Conservation (phyloP, 2,113 vertebrate species). For the Thalassarche chlororhynchos region DNA sequence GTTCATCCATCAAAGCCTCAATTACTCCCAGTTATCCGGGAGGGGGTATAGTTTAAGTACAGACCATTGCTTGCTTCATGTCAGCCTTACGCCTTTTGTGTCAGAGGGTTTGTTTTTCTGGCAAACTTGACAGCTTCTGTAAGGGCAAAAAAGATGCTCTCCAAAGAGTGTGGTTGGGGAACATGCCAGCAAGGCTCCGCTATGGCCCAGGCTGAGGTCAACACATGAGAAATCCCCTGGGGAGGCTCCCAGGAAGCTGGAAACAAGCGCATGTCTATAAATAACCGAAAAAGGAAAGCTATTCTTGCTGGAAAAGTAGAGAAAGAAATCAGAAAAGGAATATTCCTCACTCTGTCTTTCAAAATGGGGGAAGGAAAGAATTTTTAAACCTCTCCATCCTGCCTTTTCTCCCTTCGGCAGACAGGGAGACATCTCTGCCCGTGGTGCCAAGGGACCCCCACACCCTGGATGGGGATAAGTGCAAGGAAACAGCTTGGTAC, state of each 20-base stretch:
- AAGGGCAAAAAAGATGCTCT: neutral
- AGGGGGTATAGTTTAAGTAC: neutral
- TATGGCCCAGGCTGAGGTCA: neutral
- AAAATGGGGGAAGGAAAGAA: neutral
- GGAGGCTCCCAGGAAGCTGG: neutral
- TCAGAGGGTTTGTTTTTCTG: constrained; percentile 20
- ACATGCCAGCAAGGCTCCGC: neutral
- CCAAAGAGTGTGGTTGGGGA: neutral
- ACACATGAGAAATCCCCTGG: neutral
- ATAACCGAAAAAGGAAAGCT: neutral
- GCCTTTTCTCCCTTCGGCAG: neutral
- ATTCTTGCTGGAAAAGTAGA: neutral
- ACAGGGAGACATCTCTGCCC: neutral
- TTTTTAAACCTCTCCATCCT: neutral
- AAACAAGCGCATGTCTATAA: neutral
- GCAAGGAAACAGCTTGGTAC: neutral
- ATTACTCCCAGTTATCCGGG: neutral
- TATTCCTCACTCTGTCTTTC: neutral
- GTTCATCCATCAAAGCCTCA: constrained; percentile 47
- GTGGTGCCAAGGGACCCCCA: fast-evolving
- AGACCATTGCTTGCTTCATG: neutral
- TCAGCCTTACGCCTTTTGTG: neutral
- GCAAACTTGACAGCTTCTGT: neutral
- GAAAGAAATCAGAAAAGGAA: neutral
- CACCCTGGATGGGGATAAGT: neutral